phyloP scores from a whole-genome alignment of 2,113 vertebrate genomes.

The Chaetodon trifascialis region DNA sequence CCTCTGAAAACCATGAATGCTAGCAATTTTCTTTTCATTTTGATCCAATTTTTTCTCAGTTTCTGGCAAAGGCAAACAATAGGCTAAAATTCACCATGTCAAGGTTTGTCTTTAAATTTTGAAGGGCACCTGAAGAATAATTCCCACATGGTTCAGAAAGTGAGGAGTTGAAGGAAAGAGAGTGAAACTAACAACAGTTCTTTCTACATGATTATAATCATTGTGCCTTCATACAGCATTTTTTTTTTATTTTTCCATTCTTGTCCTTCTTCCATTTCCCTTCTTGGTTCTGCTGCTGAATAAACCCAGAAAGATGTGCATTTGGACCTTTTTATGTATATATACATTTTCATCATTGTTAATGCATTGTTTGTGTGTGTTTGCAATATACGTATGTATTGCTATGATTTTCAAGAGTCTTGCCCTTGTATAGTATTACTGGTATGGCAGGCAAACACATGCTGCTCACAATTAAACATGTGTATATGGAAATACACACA shows the following conservation, averaged over 20 bases:
- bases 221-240: conserved; percentile 35
- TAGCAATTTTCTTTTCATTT: neutral
- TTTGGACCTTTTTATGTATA: neutral
- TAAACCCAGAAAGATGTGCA: neutral
- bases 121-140: conserved; percentile 34
- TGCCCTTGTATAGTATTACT: neutral
- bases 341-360: neutral
- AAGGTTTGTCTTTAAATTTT: conserved; percentile 39
- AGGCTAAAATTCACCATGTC: conserved; percentile 20
- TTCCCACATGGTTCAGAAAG: conserved; percentile 32
- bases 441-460: neutral
- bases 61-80: conserved; percentile 4
- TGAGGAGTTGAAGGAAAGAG: neutral
- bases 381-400: neutral
- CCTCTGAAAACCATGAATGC: neutral
- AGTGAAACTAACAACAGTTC: conserved; percentile 20
- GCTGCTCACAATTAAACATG: neutral
- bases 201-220: conserved; percentile 30
- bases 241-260: conserved; percentile 1
- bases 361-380: neutral
- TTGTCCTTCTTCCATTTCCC: conserved; percentile 6
- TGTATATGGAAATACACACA: neutral
- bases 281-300: neutral
- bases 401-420: neutral
- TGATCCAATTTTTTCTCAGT: conserved; percentile 3